Conservation (phyloP, 2,113 vertebrate genomes). For the Cebus imitator region DNA sequence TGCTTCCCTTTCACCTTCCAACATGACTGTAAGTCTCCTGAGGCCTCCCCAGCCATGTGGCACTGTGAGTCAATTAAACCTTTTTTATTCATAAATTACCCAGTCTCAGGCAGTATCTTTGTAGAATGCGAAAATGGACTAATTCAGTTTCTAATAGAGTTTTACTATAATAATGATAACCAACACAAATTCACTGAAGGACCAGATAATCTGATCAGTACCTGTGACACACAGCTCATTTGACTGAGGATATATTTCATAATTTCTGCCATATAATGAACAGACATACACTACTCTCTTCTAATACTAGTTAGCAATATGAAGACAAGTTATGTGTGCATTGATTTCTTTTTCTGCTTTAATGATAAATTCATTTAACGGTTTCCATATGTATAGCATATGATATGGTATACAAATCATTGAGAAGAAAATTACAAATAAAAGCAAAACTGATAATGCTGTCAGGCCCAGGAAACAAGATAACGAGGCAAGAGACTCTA, state of each 20-base stretch:
- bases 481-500: constrained; percentile 65
- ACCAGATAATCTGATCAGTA: background rate
- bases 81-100: too few species aligned
- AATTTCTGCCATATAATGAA: background rate
- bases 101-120: too few species aligned
- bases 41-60: too few species aligned
- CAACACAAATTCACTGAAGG: background rate
- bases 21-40: too few species aligned
- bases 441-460: constrained; percentile 57
- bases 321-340: background rate
- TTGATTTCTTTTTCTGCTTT: background rate
- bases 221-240: background rate
- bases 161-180: background rate
- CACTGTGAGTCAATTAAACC: too few species aligned
- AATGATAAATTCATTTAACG: background rate
- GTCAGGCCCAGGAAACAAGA: constrained; percentile 60
- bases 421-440: constrained; percentile 53
- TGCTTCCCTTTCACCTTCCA: too few species aligned
- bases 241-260: constrained; percentile 25
- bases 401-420: background rate
- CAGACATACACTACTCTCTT: background rate
- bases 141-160: background rate
- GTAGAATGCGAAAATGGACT: too few species aligned
- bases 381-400: background rate
- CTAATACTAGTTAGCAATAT: constrained; percentile 27